Evolutionary conservation across 2,113 vertebrate species (phyloP).

Genomic region (Prochilodus magdalenae): DNA sequence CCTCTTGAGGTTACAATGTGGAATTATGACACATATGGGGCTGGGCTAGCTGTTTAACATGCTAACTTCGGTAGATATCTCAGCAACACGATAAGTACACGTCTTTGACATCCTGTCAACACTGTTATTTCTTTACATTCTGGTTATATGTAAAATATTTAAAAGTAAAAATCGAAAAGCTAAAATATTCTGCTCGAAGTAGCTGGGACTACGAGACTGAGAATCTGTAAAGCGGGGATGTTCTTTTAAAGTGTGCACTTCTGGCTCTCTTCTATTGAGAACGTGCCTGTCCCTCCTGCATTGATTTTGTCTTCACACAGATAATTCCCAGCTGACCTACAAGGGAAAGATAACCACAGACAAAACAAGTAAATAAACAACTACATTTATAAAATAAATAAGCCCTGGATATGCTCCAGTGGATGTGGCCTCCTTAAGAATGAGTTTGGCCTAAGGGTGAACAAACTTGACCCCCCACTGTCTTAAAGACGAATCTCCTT

Average conservation of each 20-base stretch:
- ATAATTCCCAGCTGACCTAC: conserved; percentile 15
- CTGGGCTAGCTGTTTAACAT: too few relatives aligned
- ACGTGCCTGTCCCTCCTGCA: neutral
- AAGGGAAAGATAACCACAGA: conserved; percentile 10
- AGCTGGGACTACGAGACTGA: neutral
- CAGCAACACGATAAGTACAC: too few relatives aligned
- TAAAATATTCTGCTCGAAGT: too few relatives aligned
- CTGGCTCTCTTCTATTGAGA: neutral
- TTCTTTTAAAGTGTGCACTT: neutral
- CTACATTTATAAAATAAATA: conserved; percentile 11
- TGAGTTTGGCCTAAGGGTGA: neutral
- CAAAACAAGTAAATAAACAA: conserved; percentile 23
- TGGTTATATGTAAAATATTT: too few relatives aligned
- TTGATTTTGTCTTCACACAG: neutral
- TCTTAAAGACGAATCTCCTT: conserved; percentile 4
- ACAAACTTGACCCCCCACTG: conserved; percentile 14
- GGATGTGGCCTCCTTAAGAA: neutral
- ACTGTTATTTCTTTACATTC: neutral
- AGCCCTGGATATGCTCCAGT: neutral
- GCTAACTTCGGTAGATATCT: too few relatives aligned
- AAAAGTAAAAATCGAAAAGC: too few relatives aligned
- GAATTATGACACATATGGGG: too few relatives aligned
- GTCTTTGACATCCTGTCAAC: too few relatives aligned
- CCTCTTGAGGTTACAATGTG: too few relatives aligned
- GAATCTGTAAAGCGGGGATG: neutral